Conservation (phyloP, 2,797 vertebrate species). For the Micromesistius poutassou region DNA sequence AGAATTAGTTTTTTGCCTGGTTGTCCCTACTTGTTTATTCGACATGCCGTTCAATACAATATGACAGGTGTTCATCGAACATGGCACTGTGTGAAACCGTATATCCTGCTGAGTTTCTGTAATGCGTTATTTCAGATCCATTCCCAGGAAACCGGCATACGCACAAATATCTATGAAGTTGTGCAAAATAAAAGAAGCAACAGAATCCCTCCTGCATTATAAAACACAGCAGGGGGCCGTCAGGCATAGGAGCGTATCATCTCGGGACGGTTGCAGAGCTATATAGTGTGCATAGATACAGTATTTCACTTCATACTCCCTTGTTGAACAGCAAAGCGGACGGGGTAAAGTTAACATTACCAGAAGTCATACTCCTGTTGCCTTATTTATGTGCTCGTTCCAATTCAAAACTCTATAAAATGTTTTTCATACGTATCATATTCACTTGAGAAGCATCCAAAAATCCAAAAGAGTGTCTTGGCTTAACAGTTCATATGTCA, state of each 20-base stretch:
- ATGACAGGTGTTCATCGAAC: background rate
- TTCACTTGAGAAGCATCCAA: background rate
- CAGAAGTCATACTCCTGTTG: background rate
- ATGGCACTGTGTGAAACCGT: background rate
- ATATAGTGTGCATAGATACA: background rate
- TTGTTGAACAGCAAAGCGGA: conserved; percentile 8
- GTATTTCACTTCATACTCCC: background rate
- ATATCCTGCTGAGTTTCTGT: background rate
- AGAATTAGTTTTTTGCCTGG: no score
- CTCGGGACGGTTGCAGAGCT: conserved; percentile 16
- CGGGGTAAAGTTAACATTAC: background rate
- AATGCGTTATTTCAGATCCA: background rate
- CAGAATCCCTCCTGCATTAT: background rate
- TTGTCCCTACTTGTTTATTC: background rate
- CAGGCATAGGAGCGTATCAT: conserved; percentile 5
- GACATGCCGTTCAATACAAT: no score
- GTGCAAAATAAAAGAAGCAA: background rate
- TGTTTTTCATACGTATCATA: background rate
- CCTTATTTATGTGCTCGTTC: background rate
- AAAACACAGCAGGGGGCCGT: background rate
- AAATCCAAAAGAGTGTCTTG: background rate
- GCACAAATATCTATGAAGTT: conserved; percentile 15
- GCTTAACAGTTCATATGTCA: background rate
- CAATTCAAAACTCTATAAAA: background rate
- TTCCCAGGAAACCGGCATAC: background rate